These are phyloP conservation scores for Microctenopoma lineatum DNA, from an alignment of 2,797 vertebrate genomes.

Conservation along the genomic window DNA sequence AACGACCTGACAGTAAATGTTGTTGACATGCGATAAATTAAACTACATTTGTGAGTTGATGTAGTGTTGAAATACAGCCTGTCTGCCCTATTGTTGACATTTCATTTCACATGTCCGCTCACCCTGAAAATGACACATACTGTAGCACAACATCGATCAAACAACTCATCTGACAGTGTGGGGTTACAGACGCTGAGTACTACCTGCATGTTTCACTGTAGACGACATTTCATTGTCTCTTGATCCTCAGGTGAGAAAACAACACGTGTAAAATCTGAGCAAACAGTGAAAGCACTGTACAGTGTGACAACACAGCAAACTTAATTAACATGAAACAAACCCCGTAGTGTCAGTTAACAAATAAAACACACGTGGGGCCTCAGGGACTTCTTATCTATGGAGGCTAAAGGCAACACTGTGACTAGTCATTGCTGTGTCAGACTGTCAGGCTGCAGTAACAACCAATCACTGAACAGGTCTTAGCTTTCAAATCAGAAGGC, in stretches of 20 bases:
- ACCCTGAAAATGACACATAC: too few relatives aligned
- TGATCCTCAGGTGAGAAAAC: background rate
- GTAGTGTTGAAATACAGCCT: too few relatives aligned
- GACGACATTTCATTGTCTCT: constrained; percentile 19
- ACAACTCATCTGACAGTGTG: background rate
- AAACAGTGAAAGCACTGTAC: background rate
- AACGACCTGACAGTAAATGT: too few relatives aligned
- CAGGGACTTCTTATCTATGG: constrained; percentile 3
- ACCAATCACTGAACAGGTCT: constrained; percentile 4
- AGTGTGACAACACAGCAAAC: background rate
- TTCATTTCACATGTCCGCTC: too few relatives aligned
- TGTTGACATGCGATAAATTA: too few relatives aligned
- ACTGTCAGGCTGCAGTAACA: background rate
- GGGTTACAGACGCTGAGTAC: background rate
- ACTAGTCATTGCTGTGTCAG: background rate
- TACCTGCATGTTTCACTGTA: constrained; percentile 16
- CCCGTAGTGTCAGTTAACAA: background rate
- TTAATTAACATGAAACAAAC: background rate
- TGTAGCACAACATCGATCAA: too few relatives aligned
- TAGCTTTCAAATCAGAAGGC: background rate
- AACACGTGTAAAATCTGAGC: background rate
- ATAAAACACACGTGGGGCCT: background rate
- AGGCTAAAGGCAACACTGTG: background rate
- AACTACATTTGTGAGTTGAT: too few relatives aligned
- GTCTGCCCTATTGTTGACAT: too few relatives aligned